Conservation (phyloP, 2,888 invertebrate genomes). For the Hypsopygia costalis region DNA sequence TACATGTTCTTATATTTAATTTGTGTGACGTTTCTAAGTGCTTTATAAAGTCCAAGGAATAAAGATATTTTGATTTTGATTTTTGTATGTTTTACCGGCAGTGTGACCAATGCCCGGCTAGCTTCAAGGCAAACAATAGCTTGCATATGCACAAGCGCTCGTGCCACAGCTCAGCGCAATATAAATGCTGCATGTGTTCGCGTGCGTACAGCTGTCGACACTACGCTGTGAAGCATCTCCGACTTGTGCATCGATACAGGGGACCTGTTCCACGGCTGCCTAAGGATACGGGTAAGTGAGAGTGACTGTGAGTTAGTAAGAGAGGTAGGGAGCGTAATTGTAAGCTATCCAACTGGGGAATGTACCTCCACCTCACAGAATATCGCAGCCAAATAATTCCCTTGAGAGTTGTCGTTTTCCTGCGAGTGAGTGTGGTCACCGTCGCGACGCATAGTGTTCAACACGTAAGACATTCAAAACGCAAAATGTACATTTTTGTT, state of each 20-base stretch:
- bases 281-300: background rate
- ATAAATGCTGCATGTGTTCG: slow-evolving; percentile 29
- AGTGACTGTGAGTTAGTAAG: no score
- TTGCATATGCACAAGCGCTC: slow-evolving; percentile 45
- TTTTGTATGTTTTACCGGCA: slow-evolving; percentile 24
- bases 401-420: no score
- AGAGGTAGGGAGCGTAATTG: no score
- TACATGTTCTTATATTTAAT: background rate
- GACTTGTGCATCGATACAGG: slow-evolving; percentile 30
- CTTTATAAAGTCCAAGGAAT: no score
- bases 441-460: no score
- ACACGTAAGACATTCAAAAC: no score
- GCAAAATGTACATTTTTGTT: no score
- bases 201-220: slow-evolving; percentile 37
- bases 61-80: background rate
- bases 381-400: no score
- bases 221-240: slow-evolving; percentile 41
- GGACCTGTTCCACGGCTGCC: slow-evolving; percentile 13
- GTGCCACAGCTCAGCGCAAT: slow-evolving; percentile 37
- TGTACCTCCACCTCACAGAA: no score
- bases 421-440: no score
- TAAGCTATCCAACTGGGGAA: no score
- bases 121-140: slow-evolving; percentile 48
- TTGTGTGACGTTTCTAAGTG: background rate
- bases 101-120: slow-evolving; percentile 49